Evolutionary conservation across 2,113 vertebrate genomes (phyloP), one percentile per base, ranked within the genome.

Genomic region (Xiphorhynchus elegans): DNA sequence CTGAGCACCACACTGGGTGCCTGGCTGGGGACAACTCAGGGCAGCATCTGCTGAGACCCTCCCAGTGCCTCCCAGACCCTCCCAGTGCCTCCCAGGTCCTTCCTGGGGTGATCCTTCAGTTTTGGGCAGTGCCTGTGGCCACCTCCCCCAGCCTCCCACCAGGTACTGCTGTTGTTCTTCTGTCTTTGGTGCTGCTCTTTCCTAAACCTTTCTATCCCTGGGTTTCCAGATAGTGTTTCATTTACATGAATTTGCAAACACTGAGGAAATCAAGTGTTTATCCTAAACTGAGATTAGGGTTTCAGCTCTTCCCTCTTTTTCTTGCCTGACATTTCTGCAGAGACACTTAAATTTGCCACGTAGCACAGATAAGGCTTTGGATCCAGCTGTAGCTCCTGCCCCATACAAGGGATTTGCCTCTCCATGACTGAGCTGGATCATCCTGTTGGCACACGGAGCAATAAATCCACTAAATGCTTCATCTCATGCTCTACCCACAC

Each of bases 1-100:
- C 46, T 35, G 47, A 46, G 62, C 2, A 1, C 40, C 59, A 10
- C 0, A 0, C 33, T 76, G 81, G 7, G 7, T 35, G 55, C 29
- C 63, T 0, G 26, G 26, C 11, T 33, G n/a, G 20, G 56, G 33
- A 55, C 15, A 1, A 18, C 23, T 13, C 31, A 55, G 59, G 49
- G 16, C 8, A 90, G 31, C 19, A 29, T 33, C 39, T 59, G 28
- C 69, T 37, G 26, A 17, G 29, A 6, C 29, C 29, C 24, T 52
- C 49, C 49, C 73, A 18, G 5, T n/a, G 44, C 40, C 33, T 59
- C 74, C 73, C 56, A 55, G 28, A 29, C 24, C 25, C 28, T 52
- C 49, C 49, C 73, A 18, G 5, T n/a, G 44, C 40, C 33, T 59
- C 74, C 73, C 56, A 55, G 28, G 26, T 20, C 25, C 28, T 21